phyloP scores from a whole-genome alignment of 2,797 vertebrate genomes.

The Gobio occitaniae region DNA sequence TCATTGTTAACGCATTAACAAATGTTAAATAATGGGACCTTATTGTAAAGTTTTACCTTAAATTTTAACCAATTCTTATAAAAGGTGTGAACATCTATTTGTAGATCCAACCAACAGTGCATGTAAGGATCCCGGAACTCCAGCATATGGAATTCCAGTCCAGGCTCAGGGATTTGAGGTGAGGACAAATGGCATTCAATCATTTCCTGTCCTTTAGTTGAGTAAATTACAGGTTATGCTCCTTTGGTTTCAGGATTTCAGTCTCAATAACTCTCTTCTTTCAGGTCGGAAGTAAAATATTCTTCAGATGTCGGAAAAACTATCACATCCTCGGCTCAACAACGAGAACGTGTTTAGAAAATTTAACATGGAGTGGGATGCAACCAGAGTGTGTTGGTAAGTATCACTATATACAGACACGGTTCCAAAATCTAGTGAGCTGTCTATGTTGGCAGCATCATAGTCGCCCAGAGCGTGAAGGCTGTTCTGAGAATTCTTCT shows the following conservation, averaged over 20 bases:
- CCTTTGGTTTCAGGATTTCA: not conserved
- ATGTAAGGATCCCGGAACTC: conserved; percentile 94
- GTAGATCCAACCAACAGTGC: conserved; percentile 91
- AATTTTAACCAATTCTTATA: not conserved
- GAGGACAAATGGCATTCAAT: conserved; percentile 49
- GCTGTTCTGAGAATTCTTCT: not conserved
- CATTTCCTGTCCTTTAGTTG: not conserved
- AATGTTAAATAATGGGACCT: not conserved
- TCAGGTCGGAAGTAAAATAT: conserved; percentile 93
- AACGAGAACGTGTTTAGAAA: conserved; percentile 93
- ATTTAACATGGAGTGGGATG: conserved; percentile 94
- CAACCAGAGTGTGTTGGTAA: conserved; percentile 95
- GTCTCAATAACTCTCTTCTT: conserved; percentile 31
- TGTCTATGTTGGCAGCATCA: conserved; percentile 4
- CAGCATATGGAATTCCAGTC: conserved; percentile 92
- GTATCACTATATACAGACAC: conserved; percentile 5
- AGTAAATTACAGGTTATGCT: not conserved
- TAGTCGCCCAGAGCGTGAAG: not conserved
- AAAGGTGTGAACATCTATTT: conserved; percentile 36
- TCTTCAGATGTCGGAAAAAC: conserved; percentile 95
- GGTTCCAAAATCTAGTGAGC: conserved; percentile 17
- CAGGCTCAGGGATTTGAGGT: conserved; percentile 95
- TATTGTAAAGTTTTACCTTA: not conserved
- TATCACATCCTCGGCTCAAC: conserved; percentile 97
- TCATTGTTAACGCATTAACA: not conserved